Evolutionary conservation across 1,140 invertebrate genomes (phyloP).

Genomic region (Melanaphis sacchari): DNA sequence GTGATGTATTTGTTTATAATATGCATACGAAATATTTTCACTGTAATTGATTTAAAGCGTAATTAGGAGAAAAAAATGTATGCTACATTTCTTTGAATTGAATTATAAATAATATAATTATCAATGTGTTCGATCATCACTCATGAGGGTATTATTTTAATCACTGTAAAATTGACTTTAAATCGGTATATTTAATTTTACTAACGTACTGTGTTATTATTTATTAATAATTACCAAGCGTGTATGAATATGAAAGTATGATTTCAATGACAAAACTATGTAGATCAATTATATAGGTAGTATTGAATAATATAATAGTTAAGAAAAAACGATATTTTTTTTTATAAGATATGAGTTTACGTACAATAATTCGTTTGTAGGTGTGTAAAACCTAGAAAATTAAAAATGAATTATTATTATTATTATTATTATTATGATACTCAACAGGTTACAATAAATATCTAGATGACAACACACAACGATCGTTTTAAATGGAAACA

Average conservation of each 20-base stretch:
- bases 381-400: not conserved
- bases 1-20: too few relatives aligned
- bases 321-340: not conserved
- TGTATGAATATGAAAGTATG: not conserved
- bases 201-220: not conserved
- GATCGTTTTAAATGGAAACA: not conserved
- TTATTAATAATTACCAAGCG: not conserved
- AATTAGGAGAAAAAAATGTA: not conserved
- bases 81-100: not conserved
- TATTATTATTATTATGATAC: not conserved
- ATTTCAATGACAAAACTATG: not conserved
- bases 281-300: not conserved
- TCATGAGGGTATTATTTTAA: not conserved
- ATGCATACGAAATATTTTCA: not conserved
- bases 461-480: not conserved
- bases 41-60: not conserved
- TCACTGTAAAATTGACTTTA: not conserved
- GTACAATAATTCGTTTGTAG: not conserved
- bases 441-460: not conserved
- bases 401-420: not conserved
- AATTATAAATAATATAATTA: not conserved
- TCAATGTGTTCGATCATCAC: not conserved
- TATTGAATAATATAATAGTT: constrained; percentile 2
- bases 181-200: not conserved
- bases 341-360: not conserved